Evolutionary conservation across 2,888 invertebrate genomes (phyloP), one percentile per base, ranked within the genome.

Genomic region (Drosophila kokeensis): DNA sequence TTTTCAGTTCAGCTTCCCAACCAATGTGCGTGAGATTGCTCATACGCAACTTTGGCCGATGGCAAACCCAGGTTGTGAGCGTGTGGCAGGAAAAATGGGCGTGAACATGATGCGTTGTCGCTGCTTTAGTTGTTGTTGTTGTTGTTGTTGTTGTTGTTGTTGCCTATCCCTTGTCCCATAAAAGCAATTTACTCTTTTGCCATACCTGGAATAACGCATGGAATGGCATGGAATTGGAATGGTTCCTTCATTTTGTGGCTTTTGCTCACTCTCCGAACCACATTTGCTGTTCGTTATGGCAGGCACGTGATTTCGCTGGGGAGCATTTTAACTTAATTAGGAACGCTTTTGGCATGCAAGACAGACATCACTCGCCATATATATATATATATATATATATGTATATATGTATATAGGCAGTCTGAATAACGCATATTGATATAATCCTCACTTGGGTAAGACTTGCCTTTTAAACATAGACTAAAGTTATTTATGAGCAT

Each of bases 291-390:
- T 76, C 70, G 76, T 79, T 88, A 87, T 83, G 82, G 81, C 49
- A 63, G 76, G 79, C 82, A 83, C 89, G 82, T 88, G 89, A 83
- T 85, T 85, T 81, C 90, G 79, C 85, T 76, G 66, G 86, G 82
- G 85, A 81, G 81, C 84, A 77, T 90, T 90, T 90, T 89, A 89
- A 89, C 82, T 90, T 82, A 90, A 90, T 90, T 90, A 88, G 83
- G 75, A 89, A 67, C 73, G 71, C 74, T 72, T 86, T 62, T 71
- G 72, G 71, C 77, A 74, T 79, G 76, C 70, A 53, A 54, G 60
- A 2, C 60, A 55, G 42, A 53, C 34, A 55, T 54, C 29, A 27
- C 15, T 29, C 48, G 42, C 15, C 30, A 49, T 32, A 29, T 42
- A 2, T 45, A 4, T 21, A 21, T 13, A 7, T 13, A 45, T 13